Percentiles rank a stretch among this genome's conserved stretches.
Evolutionary conservation across 1,140 invertebrate species (phyloP).

Genomic region (Eurosta solidaginis): DNA sequence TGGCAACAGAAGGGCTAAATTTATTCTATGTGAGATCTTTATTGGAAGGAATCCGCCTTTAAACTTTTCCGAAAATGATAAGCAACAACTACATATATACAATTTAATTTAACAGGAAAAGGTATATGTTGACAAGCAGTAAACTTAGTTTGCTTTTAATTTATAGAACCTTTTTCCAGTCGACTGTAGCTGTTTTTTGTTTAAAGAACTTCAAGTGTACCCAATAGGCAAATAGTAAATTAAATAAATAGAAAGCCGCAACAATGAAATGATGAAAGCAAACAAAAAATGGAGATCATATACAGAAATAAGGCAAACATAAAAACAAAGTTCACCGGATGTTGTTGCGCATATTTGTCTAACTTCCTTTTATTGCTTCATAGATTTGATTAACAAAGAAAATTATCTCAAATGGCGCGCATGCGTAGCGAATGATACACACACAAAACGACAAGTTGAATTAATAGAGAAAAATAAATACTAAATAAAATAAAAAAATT

Average conservation of each 20-base stretch:
- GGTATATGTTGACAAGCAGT: neutral
- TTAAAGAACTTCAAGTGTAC: neutral
- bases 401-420: neutral
- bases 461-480: neutral
- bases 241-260: constrained; percentile 15
- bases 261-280: neutral
- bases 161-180: neutral
- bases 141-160: neutral
- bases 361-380: constrained; percentile 10
- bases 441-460: too few relatives aligned
- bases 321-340: constrained; percentile 8
- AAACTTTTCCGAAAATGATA: neutral
- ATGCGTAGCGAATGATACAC: neutral
- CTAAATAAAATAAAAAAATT: neutral
- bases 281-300: neutral
- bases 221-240: neutral
- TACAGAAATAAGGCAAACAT: neutral
- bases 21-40: too few relatives aligned
- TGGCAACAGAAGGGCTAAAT: too few relatives aligned
- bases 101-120: neutral
- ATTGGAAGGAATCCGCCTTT: neutral
- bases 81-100: constrained; percentile 7
- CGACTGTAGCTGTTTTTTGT: neutral
- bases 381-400: neutral
- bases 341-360: constrained; percentile 17